phyloP scores from a whole-genome alignment of 1,140 invertebrate species.

The Chelonus insularis region DNA sequence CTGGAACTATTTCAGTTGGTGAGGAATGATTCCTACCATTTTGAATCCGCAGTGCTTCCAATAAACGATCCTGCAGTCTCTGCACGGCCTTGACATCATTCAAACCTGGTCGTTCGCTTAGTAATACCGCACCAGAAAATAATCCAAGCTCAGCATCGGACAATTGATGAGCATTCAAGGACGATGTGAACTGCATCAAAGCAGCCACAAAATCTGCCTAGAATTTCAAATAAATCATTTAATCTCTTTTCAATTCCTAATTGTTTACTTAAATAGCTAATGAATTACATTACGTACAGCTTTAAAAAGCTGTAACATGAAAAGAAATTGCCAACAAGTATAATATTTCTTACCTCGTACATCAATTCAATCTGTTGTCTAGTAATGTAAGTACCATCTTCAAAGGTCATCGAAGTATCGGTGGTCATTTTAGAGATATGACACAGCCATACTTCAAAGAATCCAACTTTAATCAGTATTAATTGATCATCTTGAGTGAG shows the following conservation, averaged over 20 bases:
- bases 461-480: conserved; percentile 92
- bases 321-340: no score
- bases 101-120: conserved; percentile 78
- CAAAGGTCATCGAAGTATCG: conserved; percentile 83
- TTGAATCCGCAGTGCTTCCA: conserved; percentile 83
- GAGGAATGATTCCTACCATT: conserved; percentile 49
- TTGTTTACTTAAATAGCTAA: no score
- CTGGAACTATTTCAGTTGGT: conserved; percentile 44
- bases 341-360: conserved; percentile 81
- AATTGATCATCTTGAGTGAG: conserved; percentile 91
- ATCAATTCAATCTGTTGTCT: conserved; percentile 86
- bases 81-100: conserved; percentile 83
- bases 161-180: conserved; percentile 76
- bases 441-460: conserved; percentile 95
- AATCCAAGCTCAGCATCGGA: conserved; percentile 90
- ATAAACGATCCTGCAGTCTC: conserved; percentile 79
- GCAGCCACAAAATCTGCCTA: conserved; percentile 75
- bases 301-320: no score
- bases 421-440: conserved; percentile 83
- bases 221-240: no score
- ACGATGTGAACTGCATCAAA: conserved; percentile 77
- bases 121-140: conserved; percentile 83
- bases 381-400: conserved; percentile 86
- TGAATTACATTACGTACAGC: no score
- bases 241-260: no score